Percentiles rank a stretch among this genome's conserved stretches.
phyloP scores from a whole-genome alignment of 2,113 vertebrate species.

The Tyrannus savana region DNA sequence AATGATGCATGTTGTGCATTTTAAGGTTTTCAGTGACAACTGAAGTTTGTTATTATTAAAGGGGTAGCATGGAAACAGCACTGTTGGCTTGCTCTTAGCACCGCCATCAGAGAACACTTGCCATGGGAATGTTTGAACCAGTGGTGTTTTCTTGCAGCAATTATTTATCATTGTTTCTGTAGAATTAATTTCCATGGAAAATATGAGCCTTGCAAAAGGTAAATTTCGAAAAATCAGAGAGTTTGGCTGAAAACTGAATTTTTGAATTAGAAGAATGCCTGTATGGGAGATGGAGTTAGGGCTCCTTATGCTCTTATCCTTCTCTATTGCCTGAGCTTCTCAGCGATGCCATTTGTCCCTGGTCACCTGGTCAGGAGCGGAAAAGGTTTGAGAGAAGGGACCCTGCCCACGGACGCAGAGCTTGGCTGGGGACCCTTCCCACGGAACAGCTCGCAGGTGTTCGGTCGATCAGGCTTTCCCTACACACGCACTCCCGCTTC shows the following conservation, averaged over 20 bases:
- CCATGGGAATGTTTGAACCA: not conserved
- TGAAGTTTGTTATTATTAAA: not conserved
- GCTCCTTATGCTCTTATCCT: not conserved
- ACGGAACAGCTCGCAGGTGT: rapidly evolving
- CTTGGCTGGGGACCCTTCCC: too few relatives aligned
- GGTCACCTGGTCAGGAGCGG: rapidly evolving
- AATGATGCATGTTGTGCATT: not conserved
- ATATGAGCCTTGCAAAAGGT: not conserved
- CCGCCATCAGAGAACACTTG: too few relatives aligned
- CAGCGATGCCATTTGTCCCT: rapidly evolving
- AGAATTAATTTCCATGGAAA: not conserved
- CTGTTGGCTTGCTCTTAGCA: not conserved
- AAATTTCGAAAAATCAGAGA: not conserved
- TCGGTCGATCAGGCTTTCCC: rapidly evolving
- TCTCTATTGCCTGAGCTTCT: not conserved
- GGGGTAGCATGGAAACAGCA: not conserved
- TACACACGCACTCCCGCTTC: rapidly evolving
- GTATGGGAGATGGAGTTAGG: not conserved
- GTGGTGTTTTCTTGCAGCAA: not conserved
- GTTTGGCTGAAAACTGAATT: not conserved
- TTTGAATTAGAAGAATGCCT: not conserved
- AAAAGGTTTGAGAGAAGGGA: not conserved
- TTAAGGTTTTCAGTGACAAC: not conserved
- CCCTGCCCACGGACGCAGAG: rapidly evolving
- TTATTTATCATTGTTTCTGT: not conserved